Evolutionary conservation across 37 sponge, comb jelly and placozoan species (phyloP), one percentile per base, ranked within the genome.

Genomic region (Oscarella lobularis): DNA sequence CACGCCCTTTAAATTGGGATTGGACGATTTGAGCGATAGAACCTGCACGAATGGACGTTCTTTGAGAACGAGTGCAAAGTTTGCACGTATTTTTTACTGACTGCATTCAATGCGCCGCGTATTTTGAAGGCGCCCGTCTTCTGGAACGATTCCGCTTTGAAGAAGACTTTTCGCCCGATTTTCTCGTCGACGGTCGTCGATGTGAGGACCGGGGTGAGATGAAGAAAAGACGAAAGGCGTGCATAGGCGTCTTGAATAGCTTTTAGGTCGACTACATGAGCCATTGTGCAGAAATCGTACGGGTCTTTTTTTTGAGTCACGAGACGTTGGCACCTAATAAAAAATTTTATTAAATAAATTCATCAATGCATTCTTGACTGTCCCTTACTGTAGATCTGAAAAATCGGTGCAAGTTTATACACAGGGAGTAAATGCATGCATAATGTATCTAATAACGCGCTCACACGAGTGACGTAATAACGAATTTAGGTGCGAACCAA

Each of bases 81-180:
- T 48, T 48, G 20, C 60, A 48, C 20, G 9, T 27, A 27, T 48
- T 27, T 27, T 48, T 48, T 27, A 48, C 20, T 48, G 60, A 48
- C 60, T 14, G 85, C 82, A 81, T 88, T 88, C 5, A 77, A 78
- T 20, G 89, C 89, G 35, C 89, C 89, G 34, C 89, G 54, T 0
- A 88, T 78, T 85, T 88, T 81, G 1, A n/a, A 2, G 82, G 31
- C 72, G 2, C 2, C 71, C 6, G 71, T 68, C 31, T 29, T 32
- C 71, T 68, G 71, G 4, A 14, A 4, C 5, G 29, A 34, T 35
- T 68, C 71, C 4, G 71, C 29, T 14, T 68, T 68, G 71, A 68
- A 68, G 71, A 68, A 68, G 31, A 68, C 31, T 35, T 20, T 14
- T 35, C 6, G 6, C 4, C 71, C 71, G 35, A 14, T 20, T 29